Percentiles rank a stretch among this genome's conserved stretches.
Evolutionary conservation across 2,888 invertebrate genomes (phyloP).

Genomic region (Lomographa bimaculata): DNA sequence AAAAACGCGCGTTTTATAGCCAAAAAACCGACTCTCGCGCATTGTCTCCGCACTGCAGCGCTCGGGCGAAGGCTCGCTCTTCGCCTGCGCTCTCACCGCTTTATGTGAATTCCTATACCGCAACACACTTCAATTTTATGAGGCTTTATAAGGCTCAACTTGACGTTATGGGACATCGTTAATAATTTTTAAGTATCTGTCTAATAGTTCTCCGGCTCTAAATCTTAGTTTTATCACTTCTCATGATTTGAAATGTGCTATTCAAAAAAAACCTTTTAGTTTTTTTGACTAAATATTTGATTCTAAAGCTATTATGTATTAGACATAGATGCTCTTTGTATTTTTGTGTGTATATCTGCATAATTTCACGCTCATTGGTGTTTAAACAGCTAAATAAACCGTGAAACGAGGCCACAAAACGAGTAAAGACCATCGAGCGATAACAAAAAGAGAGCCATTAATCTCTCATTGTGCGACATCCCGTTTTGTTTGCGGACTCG

Average conservation of each 20-base stretch:
- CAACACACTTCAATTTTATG: conserved; percentile 73
- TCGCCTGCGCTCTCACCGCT: conserved; percentile 43
- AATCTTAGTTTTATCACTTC: conserved; percentile 40
- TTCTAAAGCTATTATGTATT: conserved; percentile 22
- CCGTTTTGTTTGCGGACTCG: conserved; percentile 75
- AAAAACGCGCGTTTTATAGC: conserved; percentile 75
- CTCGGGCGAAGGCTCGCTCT: conserved; percentile 15
- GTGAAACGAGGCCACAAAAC: conserved; percentile 79
- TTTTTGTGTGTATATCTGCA: conserved; percentile 52
- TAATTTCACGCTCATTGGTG: conserved; percentile 70
- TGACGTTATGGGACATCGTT: conserved; percentile 61
- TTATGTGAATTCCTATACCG: conserved; percentile 72
- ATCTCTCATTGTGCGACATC: conserved; percentile 76
- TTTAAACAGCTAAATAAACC: conserved; percentile 75
- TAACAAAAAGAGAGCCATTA: conserved; percentile 78
- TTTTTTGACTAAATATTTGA: conserved; percentile 19
- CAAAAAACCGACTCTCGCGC: conserved; percentile 64
- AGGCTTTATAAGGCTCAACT: conserved; percentile 61
- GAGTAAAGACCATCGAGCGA: conserved; percentile 73
- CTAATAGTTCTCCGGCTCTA: conserved; percentile 54
- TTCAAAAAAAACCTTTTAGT: conserved; percentile 23
- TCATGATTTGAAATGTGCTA: conserved; percentile 27
- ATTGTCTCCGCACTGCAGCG: too few species aligned
- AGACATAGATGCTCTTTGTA: conserved; percentile 47
- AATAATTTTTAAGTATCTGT: conserved; percentile 63